These are phyloP conservation scores for Drosophila kuntzei DNA, from an alignment of 2,888 invertebrate genomes.

Conservation along the genomic window DNA sequence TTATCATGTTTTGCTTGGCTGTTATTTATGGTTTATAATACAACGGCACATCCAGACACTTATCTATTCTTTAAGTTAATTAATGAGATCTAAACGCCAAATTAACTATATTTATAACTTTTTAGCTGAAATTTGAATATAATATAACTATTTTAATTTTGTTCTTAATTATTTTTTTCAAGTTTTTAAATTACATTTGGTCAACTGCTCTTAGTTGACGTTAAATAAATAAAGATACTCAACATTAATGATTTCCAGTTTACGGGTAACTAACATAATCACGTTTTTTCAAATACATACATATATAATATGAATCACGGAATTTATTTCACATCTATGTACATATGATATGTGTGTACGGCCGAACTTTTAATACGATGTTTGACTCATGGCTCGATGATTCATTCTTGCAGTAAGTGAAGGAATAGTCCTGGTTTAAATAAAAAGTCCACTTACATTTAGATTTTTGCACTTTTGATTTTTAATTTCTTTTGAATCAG, in stretches of 20 bases:
- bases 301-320: background rate
- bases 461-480: no score
- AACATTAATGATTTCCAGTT: background rate
- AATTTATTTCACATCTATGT: background rate
- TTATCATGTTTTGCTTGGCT: background rate
- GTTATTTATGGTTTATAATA: background rate
- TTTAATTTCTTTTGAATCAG: no score
- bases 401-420: background rate
- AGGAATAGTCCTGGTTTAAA: background rate
- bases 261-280: background rate
- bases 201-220: no score
- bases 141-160: no score
- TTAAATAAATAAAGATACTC: no score
- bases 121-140: no score
- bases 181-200: no score
- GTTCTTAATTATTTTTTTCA: background rate
- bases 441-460: background rate
- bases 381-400: constrained; percentile 1
- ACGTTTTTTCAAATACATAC: background rate
- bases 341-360: background rate
- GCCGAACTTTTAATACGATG: background rate
- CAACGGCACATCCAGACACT: no score
- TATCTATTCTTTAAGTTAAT: no score
- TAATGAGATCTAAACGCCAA: no score
- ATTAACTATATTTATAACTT: no score